Base-by-base conservation (phyloP, 2,113 vertebrate species). In the Oncorhynchus nerka region DNA sequence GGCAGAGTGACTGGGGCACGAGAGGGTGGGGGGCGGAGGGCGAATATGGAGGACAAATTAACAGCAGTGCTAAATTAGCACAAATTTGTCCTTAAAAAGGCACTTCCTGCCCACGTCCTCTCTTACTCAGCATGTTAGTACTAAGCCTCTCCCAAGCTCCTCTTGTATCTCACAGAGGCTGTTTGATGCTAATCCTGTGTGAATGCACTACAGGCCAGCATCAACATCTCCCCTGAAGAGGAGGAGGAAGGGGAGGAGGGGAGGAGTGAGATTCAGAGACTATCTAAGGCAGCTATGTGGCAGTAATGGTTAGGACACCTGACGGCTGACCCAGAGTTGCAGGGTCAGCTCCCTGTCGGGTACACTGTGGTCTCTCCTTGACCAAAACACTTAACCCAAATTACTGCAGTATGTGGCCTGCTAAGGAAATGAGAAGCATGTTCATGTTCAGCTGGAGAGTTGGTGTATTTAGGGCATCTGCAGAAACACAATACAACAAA, bases 361-460 rank as follows among this genome's bases (percentile, higher is more conserved):
- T 8, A 61, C n/a, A 20, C 20, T n/a, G 5, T 24, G 20, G 8
- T 30, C 65, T 67, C 4, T 77, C 77, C 74, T 83, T 68, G 74
- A 77, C 79, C 24, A 7, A 45, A 80, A 2, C 68, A 75, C 73
- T 85, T 84, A 75, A 87, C 74, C 75, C 45, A 51, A 55, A 28
- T 74, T 75, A 79, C 70, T 70, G 22, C 4, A 15, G 8, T 30
- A 67, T 22, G 24, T 30, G n/a, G 12, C 26, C 65, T 67, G 65
- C 24, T 67, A 24, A 28, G 65, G 22, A 26, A 30, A 11, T 62
- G 20, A 22, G 59, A n/a, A 62, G 5, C 20, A 11, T 24, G 59
- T 62, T 62, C n/a, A 22, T 22, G 59, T 55, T 55, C 12, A 19
- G 51, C 51, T 55, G 51, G 51, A 55, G 51, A 45, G 39, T 45